Conservation (phyloP, 1,140 invertebrate genomes). For the Drosophila erecta region DNA sequence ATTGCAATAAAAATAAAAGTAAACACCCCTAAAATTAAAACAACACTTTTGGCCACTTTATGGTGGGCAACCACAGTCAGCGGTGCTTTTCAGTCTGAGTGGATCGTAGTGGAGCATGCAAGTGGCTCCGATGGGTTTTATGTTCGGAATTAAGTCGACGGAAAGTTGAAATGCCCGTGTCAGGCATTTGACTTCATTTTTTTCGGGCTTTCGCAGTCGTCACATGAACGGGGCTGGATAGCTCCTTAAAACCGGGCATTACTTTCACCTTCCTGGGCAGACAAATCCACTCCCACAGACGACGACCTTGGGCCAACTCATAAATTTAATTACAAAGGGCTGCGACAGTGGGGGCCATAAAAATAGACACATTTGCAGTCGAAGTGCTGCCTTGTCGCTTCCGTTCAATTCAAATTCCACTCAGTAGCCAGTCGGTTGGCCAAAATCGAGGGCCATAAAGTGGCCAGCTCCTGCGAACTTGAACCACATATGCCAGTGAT, state of each 20-base stretch:
- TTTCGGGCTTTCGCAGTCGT: slow-evolving; percentile 2
- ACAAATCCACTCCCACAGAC: slow-evolving; percentile 11
- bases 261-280: slow-evolving; percentile 43
- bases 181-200: slow-evolving; percentile 32
- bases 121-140: slow-evolving; percentile 42
- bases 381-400: neutral
- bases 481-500: slow-evolving; percentile 36
- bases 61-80: slow-evolving; percentile 14
- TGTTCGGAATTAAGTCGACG: slow-evolving; percentile 46
- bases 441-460: slow-evolving; percentile 52
- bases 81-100: neutral
- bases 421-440: slow-evolving; percentile 14
- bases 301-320: slow-evolving; percentile 61
- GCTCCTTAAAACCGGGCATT: slow-evolving; percentile 39
- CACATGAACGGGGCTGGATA: neutral
- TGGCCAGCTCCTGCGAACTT: slow-evolving; percentile 49
- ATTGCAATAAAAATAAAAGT: slow-evolving; percentile 77
- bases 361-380: slow-evolving; percentile 63
- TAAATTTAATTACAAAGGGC: slow-evolving; percentile 56
- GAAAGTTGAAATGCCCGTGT: slow-evolving; percentile 33
- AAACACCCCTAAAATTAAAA: slow-evolving; percentile 75
- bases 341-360: slow-evolving; percentile 47
- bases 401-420: slow-evolving; percentile 31
- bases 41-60: slow-evolving; percentile 70
- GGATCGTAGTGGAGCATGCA: slow-evolving; percentile 18